Conservation (phyloP, 2,113 vertebrate species). For the Notothenia rossii region DNA sequence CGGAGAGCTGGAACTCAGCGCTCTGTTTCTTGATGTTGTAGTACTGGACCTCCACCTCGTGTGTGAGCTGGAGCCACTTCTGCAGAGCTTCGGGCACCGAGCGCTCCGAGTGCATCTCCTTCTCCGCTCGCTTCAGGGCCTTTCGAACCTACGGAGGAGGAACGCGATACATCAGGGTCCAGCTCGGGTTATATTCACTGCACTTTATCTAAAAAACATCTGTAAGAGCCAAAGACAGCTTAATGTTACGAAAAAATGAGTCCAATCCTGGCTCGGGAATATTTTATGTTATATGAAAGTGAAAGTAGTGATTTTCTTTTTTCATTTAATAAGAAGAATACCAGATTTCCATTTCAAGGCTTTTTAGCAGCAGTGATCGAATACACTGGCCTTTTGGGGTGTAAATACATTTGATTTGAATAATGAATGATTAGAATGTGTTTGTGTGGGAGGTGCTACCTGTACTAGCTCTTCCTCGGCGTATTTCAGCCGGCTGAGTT, state of each 20-base stretch:
- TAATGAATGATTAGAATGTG: not conserved
- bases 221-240: not conserved
- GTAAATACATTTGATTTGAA: not conserved
- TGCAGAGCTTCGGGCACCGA: conserved; percentile 96
- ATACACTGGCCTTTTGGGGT: not conserved
- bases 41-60: conserved; percentile 98
- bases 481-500: conserved; percentile 96
- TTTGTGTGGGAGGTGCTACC: conserved; percentile 77
- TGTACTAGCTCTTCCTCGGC: conserved; percentile 98
- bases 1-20: conserved; percentile 93
- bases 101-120: conserved; percentile 93
- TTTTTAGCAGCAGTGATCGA: conserved; percentile 12
- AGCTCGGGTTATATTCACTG: not conserved
- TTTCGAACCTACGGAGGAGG: conserved; percentile 89
- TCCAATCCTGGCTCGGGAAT: not conserved
- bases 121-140: conserved; percentile 97
- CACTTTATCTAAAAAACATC: conserved; percentile 2
- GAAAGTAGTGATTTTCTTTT: too few relatives aligned
- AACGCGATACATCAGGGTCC: not conserved
- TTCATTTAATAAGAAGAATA: conserved; percentile 1
- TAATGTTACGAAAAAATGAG: not conserved
- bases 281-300: conserved; percentile 10
- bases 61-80: conserved; percentile 98
- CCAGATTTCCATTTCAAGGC: conserved; percentile 7
- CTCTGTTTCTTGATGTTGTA: conserved; percentile 99